Evolutionary conservation across 2,797 vertebrate species (phyloP).

Genomic region (Potorous gilbertii): DNA sequence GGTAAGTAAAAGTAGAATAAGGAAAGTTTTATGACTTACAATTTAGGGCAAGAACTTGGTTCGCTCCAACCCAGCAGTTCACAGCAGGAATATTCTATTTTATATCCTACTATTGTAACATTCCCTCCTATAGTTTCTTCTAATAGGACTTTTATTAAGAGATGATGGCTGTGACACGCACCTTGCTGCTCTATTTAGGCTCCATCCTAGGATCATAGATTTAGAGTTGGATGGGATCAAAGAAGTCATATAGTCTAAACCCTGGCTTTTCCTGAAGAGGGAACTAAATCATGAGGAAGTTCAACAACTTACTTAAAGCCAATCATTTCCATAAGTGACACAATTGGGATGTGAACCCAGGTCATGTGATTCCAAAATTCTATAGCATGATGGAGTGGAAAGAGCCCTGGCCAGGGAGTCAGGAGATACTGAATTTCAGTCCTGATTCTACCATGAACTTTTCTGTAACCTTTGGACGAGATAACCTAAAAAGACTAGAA

Average conservation of each 20-base stretch:
- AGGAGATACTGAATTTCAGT: not conserved
- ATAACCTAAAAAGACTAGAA: not conserved
- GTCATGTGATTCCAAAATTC: not conserved
- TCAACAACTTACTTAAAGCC: not conserved
- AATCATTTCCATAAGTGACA: not conserved
- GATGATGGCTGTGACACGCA: not conserved
- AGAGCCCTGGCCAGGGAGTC: not conserved
- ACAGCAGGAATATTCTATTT: not conserved
- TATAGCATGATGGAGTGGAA: not conserved
- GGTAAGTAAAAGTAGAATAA: not conserved
- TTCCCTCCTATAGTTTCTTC: not conserved
- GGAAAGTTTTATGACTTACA: not conserved
- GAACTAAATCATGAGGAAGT: not conserved
- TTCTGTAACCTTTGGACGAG: not conserved
- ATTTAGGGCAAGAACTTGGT: not conserved
- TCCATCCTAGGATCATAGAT: not conserved
- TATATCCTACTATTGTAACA: not conserved
- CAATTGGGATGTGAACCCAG: not conserved
- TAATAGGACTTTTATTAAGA: not conserved
- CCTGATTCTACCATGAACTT: not conserved
- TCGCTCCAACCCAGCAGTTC: not conserved
- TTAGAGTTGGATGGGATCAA: not conserved
- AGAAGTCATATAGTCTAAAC: not conserved
- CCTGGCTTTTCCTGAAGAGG: not conserved
- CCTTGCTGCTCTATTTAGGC: not conserved